Base-by-base conservation (phyloP, 2,797 vertebrate species). In the Eulemur rubriventer region DNA sequence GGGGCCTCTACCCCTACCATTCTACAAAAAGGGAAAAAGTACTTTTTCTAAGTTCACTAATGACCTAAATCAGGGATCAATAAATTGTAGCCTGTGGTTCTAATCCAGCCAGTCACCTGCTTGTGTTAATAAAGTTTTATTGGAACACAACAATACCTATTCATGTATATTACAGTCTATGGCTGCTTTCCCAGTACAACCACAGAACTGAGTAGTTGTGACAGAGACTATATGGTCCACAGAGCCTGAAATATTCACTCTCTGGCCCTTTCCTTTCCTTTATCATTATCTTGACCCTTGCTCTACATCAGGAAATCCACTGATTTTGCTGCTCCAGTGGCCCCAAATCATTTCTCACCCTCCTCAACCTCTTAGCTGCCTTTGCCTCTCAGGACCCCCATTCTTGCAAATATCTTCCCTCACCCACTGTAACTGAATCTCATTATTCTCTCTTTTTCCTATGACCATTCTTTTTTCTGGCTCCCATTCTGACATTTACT, bases 51-150 rank as follows among this genome's bases (percentile, higher is more conserved):
- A 24, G 26, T 50, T 79, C 43, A 48, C 22, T 38, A 33, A 52
- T 50, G 81, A 76, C 78, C 82, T 79, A 43, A 75, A 75, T 83
- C n/a, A 83, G 78, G 70, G 38, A 41, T 86, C 59, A 30, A 12
- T 59, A 72, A 26, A 75, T 14, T 52, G 20, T 22, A 30, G 33
- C 57, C 26, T 17, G 12, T 13, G n/a, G 50, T 38, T 69, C 87
- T 50, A 73, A 59, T 69, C 52, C 14, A 35, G 48, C 2, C 12
- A 65, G 35, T 52, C 26, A 33, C 65, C 26, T 78, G 35, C 69
- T 57, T 41, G 46, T 80, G 41, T 83, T 57, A 82, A 92, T 89
- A 73, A 93, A 89, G 70, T 83, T 88, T 87, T 26, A 50, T 73
- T 75, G 50, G 59, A 82, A 43, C 43, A 52, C 17, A 70, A 9